phyloP scores from a whole-genome alignment of 2,888 invertebrate genomes.

The Napeogenes sylphis region DNA sequence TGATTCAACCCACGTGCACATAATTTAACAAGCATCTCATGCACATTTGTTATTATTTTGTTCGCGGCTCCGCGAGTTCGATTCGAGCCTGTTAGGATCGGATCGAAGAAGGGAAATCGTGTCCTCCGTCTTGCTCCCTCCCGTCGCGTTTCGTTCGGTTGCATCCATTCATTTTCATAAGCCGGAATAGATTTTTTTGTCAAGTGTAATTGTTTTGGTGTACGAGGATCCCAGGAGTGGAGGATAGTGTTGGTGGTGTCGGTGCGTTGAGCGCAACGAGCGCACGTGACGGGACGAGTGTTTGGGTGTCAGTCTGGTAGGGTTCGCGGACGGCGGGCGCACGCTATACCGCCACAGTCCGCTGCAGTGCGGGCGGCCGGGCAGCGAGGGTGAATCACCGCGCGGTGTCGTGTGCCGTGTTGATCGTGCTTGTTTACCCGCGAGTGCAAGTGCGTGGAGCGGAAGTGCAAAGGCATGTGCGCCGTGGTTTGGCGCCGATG shows the following conservation, averaged over 20 bases:
- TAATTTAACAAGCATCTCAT: slow-evolving; percentile 74
- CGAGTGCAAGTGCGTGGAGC: slow-evolving; percentile 74
- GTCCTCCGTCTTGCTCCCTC: slow-evolving; percentile 61
- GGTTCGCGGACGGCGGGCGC: slow-evolving; percentile 53
- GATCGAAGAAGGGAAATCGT: slow-evolving; percentile 63
- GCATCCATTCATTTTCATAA: slow-evolving; percentile 51
- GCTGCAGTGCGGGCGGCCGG: slow-evolving; percentile 67
- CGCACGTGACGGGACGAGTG: slow-evolving; percentile 69
- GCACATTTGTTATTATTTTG: slow-evolving; percentile 86
- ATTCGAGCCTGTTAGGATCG: slow-evolving; percentile 69
- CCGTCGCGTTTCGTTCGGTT: slow-evolving; percentile 45
- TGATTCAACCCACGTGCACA: slow-evolving; percentile 77
- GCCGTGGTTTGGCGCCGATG: slow-evolving; percentile 69
- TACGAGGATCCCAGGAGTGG: slow-evolving; percentile 34
- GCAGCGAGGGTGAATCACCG: slow-evolving; percentile 72
- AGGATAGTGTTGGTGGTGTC: slow-evolving; percentile 53
- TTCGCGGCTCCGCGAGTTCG: slow-evolving; percentile 80
- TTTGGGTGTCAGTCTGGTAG: slow-evolving; percentile 71
- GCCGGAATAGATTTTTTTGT: slow-evolving; percentile 53
- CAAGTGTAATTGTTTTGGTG: slow-evolving; percentile 58
- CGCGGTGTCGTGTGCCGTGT: slow-evolving; percentile 51
- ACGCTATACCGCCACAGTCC: slow-evolving; percentile 59
- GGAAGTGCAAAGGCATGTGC: slow-evolving; percentile 75
- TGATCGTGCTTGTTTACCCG: slow-evolving; percentile 73
- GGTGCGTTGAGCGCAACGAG: slow-evolving; percentile 47